phyloP scores from a whole-genome alignment of 2,888 invertebrate genomes.

The Steinernema hermaphroditum region DNA sequence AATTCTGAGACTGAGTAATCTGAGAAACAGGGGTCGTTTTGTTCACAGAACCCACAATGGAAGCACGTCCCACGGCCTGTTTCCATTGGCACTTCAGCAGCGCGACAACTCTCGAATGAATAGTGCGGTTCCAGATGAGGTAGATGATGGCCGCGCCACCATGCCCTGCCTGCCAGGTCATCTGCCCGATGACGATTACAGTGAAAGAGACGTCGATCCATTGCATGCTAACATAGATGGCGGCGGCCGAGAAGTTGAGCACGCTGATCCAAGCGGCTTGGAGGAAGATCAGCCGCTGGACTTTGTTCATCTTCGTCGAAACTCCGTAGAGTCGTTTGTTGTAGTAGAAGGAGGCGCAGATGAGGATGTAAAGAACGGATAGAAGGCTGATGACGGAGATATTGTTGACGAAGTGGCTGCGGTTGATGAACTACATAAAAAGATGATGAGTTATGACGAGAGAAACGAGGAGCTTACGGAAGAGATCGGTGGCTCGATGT shows the following conservation, averaged over 20 bases:
- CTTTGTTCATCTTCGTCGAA: background rate
- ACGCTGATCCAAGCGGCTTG: background rate
- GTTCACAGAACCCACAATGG: background rate
- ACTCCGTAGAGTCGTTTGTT: background rate
- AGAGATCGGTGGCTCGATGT: background rate
- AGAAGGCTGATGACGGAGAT: background rate
- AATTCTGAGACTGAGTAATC: too few relatives aligned
- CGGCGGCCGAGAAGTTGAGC: background rate
- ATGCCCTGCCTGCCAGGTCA: background rate
- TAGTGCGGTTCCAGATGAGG: background rate
- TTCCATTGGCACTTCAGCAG: background rate
- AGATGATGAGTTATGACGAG: background rate
- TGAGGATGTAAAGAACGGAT: background rate
- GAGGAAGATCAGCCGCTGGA: background rate
- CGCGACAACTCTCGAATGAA: background rate
- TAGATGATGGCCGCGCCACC: constrained; percentile 1
- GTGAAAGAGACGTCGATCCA: background rate
- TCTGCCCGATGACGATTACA: background rate
- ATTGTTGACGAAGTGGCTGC: constrained; percentile 5
- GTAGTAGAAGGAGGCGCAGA: background rate
- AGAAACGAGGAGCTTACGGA: background rate
- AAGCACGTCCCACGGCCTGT: background rate
- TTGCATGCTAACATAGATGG: constrained; percentile 10
- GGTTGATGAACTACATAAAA: background rate
- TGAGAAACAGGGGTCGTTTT: background rate